Percentiles rank a stretch among this genome's conserved stretches.
Evolutionary conservation across 2,113 vertebrate genomes (phyloP).

Genomic region (human): GRCh38 chr9:22865501-22866000

Average conservation of each 20-base stretch:
- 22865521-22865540: no score
- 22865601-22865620: no score
- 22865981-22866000: slow-evolving; percentile 2
- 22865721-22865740: no score
- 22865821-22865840: neutral
- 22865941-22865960: neutral
- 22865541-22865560: no score
- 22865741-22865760: neutral
- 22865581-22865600: no score
- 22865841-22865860: neutral
- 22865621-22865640: no score
- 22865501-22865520: no score
- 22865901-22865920: neutral
- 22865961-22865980: neutral
- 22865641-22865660: no score
- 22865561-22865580: no score
- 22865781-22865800: neutral
- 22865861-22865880: neutral
- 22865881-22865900: neutral
- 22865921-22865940: neutral
- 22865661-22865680: no score
- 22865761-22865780: neutral
- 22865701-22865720: no score
- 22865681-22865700: no score
- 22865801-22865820: neutral